Evolutionary conservation across 2,113 vertebrate genomes (phyloP), one percentile per base, ranked within the genome.

Genomic region (Cebidichthys violaceus): DNA sequence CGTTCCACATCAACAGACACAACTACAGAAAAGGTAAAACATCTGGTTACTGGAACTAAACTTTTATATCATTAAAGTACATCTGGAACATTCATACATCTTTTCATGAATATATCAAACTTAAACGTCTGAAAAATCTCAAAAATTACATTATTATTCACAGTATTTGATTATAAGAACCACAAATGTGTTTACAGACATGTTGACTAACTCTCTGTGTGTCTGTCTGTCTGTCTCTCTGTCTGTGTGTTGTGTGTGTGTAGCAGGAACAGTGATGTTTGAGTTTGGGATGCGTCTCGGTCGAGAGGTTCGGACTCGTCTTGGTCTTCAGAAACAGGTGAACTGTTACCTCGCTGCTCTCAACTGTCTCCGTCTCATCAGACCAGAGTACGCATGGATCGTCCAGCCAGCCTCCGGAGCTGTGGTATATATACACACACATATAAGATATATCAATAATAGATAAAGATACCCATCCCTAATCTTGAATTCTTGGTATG

Each of bases 321-420:
- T 89, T 0, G 97, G 98, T 24, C 96, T 99, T 1, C 97, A 98
- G 94, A 98, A 98, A 29, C 98, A 99, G 92, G 97, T 97, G 0
- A 97, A 97, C 92, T 98, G 97, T 70, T 99, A 96, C 76, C 95
- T 99, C 37, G 96, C 97, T 0, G 96, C 97, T 22, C 94, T 99
- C 29, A 99, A 97, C 92, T 99, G 98, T 83, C 92, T 99, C 20
- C 95, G 97, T 0, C 91, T 99, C 77, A 98, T 99, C 90, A 95
- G 96, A 3, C 96, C 97, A 0, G 96, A 99, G n/a, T 99, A 99
- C 0, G 98, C 98, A 0, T 99, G 98, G 98, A 98, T 99, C 31
- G 96, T 99, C 50, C 97, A 97, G 90, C 98, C 98, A 0, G 92
- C 95, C 0, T 84, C 96, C 0, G 97, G 97, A 68, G 94, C 95